Conservation (phyloP, 2,888 invertebrate species). For the Monoplex corrugatus region DNA sequence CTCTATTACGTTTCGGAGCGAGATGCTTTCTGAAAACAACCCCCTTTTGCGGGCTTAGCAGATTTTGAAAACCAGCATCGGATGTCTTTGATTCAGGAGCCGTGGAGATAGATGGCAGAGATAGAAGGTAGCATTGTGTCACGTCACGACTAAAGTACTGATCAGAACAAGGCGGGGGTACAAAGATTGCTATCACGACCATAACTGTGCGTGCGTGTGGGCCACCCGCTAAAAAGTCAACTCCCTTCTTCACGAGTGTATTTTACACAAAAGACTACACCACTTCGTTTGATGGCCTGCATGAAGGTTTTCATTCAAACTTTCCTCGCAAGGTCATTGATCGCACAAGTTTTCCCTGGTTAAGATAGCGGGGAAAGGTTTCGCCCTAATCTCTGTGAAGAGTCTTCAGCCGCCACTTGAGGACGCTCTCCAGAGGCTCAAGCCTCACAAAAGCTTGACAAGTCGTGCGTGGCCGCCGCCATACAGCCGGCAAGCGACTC, state of each 20-base stretch:
- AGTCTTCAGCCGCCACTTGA: conserved; percentile 29
- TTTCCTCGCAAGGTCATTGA: neutral
- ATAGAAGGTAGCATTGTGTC: conserved; percentile 17
- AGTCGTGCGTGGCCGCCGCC: conserved; percentile 7
- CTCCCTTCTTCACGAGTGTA: neutral
- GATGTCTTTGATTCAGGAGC: conserved; percentile 23
- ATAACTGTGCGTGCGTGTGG: conserved; percentile 16
- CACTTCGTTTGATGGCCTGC: conserved; percentile 8
- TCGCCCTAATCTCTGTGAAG: conserved; percentile 2
- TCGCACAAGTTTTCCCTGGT: neutral
- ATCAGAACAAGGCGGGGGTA: neutral
- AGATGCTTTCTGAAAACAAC: neutral
- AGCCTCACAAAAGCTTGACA: neutral
- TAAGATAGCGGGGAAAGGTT: neutral
- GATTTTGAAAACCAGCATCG: conserved; percentile 34
- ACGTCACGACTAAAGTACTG: neutral
- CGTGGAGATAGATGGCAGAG: conserved; percentile 19
- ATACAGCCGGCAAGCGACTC: neutral
- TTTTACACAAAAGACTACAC: no score
- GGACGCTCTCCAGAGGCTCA: neutral
- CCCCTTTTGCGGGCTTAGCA: neutral
- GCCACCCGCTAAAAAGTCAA: neutral
- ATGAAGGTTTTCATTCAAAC: neutral
- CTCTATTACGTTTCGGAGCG: neutral
- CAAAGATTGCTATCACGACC: neutral